Conservation (phyloP, 2,113 vertebrate species). For the Catagonus wagneri region DNA sequence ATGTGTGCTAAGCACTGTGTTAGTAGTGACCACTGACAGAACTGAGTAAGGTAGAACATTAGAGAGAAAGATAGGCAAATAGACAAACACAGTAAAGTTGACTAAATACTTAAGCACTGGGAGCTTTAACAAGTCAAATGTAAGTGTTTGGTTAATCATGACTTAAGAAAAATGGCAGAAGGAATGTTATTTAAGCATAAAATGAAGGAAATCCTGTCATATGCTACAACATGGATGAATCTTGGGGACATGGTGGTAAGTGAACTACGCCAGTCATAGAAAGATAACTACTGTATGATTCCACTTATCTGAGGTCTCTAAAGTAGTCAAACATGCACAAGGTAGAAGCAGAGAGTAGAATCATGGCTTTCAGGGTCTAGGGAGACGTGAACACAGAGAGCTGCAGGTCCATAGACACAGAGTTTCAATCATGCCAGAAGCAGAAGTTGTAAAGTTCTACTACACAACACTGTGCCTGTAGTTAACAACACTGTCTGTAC, state of each 20-base stretch:
- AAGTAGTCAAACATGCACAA: not conserved
- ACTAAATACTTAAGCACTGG: slow-evolving; percentile 1
- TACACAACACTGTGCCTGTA: too few relatives aligned
- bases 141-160: not conserved
- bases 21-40: not conserved
- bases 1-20: not conserved
- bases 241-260: not conserved
- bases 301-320: not conserved
- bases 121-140: not conserved
- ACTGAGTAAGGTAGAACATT: slow-evolving; percentile 24
- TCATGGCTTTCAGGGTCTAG: too few relatives aligned
- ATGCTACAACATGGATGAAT: not conserved
- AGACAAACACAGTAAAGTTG: not conserved
- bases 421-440: not conserved
- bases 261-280: not conserved
- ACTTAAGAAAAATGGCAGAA: not conserved
- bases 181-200: not conserved
- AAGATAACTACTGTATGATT: not conserved
- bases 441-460: not conserved
- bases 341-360: not conserved
- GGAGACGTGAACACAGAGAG: too few relatives aligned
- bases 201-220: not conserved
- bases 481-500: not conserved
- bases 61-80: not conserved
- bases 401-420: not conserved